Conservation (phyloP, 2,888 invertebrate species). For the Thyatira batis region DNA sequence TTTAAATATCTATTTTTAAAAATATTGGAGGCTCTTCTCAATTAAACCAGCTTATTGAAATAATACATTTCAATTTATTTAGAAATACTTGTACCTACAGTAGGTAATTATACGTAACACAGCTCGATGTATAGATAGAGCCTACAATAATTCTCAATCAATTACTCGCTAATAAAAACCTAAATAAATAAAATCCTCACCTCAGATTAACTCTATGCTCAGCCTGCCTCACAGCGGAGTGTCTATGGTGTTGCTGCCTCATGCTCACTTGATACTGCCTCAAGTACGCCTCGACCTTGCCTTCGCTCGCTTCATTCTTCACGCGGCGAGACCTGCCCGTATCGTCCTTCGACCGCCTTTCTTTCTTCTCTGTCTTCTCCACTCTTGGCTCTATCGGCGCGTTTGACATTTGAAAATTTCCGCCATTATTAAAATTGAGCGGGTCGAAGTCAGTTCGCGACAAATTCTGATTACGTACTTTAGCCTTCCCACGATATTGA, state of each 20-base stretch:
- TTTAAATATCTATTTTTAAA: too few relatives aligned
- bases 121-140: too few relatives aligned
- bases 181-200: conserved; percentile 38
- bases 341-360: conserved; percentile 50
- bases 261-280: conserved; percentile 77
- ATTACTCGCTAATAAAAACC: neutral
- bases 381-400: conserved; percentile 21
- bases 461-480: conserved; percentile 38
- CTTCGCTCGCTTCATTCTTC: conserved; percentile 60
- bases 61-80: too few relatives aligned
- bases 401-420: conserved; percentile 62
- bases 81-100: too few relatives aligned
- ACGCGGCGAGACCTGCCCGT: conserved; percentile 44
- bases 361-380: conserved; percentile 55
- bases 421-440: conserved; percentile 83
- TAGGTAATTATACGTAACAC: too few relatives aligned
- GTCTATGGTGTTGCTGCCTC: conserved; percentile 73
- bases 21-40: too few relatives aligned
- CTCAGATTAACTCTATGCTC: conserved; percentile 77
- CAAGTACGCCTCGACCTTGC: conserved; percentile 75
- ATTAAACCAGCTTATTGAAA: too few relatives aligned
- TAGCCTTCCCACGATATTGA: conserved; percentile 52
- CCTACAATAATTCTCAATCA: too few relatives aligned
- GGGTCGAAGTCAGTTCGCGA: conserved; percentile 84
- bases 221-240: conserved; percentile 74